These are phyloP conservation scores for Planococcus citri DNA, from an alignment of 1,140 invertebrate genomes.

Conservation along the genomic window DNA sequence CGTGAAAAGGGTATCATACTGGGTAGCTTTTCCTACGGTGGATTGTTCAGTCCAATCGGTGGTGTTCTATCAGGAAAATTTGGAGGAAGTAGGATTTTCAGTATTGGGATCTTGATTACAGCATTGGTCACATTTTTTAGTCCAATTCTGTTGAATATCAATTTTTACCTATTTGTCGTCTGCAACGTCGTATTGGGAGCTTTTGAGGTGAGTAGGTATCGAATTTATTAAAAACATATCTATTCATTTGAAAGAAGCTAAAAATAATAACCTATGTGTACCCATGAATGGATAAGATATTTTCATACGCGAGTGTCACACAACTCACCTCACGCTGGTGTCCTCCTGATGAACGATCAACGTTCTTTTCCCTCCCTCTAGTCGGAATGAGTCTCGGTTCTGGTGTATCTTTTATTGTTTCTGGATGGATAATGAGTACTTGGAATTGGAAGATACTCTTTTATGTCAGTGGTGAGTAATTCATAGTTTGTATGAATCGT, in stretches of 20 bases:
- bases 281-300: too few species aligned
- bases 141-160: conserved; percentile 24
- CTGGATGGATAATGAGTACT: not conserved
- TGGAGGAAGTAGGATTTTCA: conserved; percentile 35
- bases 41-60: conserved; percentile 38
- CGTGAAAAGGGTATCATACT: conserved; percentile 38
- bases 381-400: conserved; percentile 37
- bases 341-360: conserved; percentile 61
- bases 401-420: conserved; percentile 35
- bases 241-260: not conserved
- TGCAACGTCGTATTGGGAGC: conserved; percentile 41
- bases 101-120: conserved; percentile 29
- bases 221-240: too few species aligned
- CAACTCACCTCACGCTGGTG: conserved; percentile 44
- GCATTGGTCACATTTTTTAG: conserved; percentile 35
- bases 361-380: conserved; percentile 67
- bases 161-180: conserved; percentile 33
- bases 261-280: not conserved
- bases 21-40: conserved; percentile 43
- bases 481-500: too few species aligned
- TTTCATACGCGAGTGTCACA: not conserved
- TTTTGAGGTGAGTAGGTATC: conserved; percentile 44
- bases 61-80: conserved; percentile 32
- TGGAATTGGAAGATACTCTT: not conserved
- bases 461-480: not conserved